phyloP scores from a whole-genome alignment of 2,888 invertebrate genomes.

The Phrixothrix hirtus region DNA sequence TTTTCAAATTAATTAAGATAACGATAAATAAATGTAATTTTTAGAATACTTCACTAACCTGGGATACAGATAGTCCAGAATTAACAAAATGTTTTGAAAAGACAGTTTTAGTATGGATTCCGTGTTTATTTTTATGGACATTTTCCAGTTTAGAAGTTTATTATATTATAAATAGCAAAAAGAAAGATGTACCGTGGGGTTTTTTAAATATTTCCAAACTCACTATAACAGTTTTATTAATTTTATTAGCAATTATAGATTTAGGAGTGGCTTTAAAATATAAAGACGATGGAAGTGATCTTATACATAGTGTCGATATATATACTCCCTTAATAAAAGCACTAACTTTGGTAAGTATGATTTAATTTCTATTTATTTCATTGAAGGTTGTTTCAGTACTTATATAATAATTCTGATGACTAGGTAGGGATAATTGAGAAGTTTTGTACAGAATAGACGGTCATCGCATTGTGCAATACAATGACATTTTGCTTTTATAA shows the following conservation, averaged over 20 bases:
- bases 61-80: conserved; percentile 79
- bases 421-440: no score
- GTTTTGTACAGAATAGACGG: no score
- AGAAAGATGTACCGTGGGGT: conserved; percentile 78
- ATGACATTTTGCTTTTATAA: no score
- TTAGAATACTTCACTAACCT: conserved; percentile 76
- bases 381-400: no score
- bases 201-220: conserved; percentile 73
- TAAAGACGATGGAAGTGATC: conserved; percentile 51
- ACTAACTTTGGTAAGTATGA: conserved; percentile 77
- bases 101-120: conserved; percentile 87
- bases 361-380: no score
- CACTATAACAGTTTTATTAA: conserved; percentile 64
- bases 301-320: conserved; percentile 70
- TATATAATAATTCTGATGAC: no score
- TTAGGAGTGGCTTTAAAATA: conserved; percentile 55
- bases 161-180: conserved; percentile 76
- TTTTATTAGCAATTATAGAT: conserved; percentile 71
- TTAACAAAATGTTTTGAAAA: conserved; percentile 91
- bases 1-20: no score
- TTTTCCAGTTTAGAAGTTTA: conserved; percentile 74
- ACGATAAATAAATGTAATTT: no score
- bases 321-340: conserved; percentile 79
- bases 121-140: conserved; percentile 82
- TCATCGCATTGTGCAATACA: no score